Evolutionary conservation across 2,113 vertebrate genomes (phyloP).

Genomic region (Carlito syrichta): DNA sequence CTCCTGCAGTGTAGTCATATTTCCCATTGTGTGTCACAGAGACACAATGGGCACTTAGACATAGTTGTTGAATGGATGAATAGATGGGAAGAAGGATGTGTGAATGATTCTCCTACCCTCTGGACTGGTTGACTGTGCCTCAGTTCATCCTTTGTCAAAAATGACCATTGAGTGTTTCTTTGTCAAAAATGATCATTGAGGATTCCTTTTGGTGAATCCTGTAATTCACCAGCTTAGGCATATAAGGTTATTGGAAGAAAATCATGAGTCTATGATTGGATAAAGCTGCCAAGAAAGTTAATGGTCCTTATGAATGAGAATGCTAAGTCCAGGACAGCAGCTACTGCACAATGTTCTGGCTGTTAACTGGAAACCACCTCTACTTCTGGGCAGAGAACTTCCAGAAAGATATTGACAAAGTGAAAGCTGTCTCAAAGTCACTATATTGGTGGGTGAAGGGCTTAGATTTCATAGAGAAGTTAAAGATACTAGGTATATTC

Average conservation of each 20-base stretch:
- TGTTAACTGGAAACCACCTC: constrained; percentile 23
- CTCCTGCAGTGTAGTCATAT: neutral
- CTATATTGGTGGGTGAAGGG: neutral
- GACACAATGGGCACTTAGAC: neutral
- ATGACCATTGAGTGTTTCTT: neutral
- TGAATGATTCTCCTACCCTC: neutral
- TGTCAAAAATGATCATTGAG: neutral
- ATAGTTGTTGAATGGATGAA: neutral
- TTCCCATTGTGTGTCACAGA: too few species aligned
- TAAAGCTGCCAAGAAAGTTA: neutral
- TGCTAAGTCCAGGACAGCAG: neutral
- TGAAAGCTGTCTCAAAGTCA: neutral
- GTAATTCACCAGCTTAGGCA: neutral
- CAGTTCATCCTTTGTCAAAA: neutral
- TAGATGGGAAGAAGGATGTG: neutral
- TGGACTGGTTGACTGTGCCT: neutral
- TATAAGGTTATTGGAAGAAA: neutral
- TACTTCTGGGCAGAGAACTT: neutral
- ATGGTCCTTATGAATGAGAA: neutral
- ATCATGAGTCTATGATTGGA: neutral
- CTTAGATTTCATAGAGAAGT: neutral
- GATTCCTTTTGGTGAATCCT: neutral
- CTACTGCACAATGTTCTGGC: neutral
- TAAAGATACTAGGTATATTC: neutral
- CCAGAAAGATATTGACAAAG: neutral